Evolutionary conservation across 1,140 invertebrate genomes (phyloP).

Genomic region (Steinernema khuongi): DNA sequence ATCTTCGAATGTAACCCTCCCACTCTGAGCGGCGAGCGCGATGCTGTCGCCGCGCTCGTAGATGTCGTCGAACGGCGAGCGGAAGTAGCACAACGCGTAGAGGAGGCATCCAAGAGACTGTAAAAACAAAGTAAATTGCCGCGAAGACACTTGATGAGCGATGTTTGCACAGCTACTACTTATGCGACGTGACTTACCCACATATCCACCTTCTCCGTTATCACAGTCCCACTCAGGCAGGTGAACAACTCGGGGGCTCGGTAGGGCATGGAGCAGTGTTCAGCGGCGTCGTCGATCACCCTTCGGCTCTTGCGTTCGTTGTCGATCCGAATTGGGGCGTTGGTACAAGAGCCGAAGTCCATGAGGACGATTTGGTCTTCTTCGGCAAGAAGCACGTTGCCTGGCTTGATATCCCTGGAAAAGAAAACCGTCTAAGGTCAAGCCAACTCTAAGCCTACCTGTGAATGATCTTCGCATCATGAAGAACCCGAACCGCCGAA

Average conservation of each 20-base stretch:
- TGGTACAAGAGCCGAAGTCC: constrained; percentile 76
- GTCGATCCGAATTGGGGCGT: constrained; percentile 71
- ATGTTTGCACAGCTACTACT: not conserved
- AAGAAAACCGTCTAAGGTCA: constrained; percentile 16
- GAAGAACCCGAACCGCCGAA: not conserved
- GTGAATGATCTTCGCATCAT: constrained; percentile 5
- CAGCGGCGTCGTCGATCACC: constrained; percentile 74
- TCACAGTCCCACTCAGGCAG: constrained; percentile 72
- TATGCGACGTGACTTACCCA: constrained; percentile 66
- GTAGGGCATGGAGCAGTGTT: constrained; percentile 79
- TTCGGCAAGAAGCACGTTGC: constrained; percentile 73
- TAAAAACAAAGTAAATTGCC: constrained; percentile 57
- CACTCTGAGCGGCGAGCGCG: constrained; percentile 69
- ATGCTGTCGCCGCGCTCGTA: constrained; percentile 81
- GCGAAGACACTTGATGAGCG: not conserved
- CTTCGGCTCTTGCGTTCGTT: constrained; percentile 69
- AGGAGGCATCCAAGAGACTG: constrained; percentile 79
- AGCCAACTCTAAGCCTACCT: not conserved
- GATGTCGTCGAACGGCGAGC: constrained; percentile 77
- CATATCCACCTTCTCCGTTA: constrained; percentile 79
- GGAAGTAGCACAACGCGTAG: constrained; percentile 77
- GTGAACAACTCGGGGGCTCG: constrained; percentile 80
- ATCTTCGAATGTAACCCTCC: not conserved
- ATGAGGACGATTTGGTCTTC: constrained; percentile 72
- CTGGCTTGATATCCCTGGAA: constrained; percentile 73